A percentile compares a stretch with the other conserved stretches of the same genome.
phyloP scores from a whole-genome alignment of 2,113 vertebrate species.

The Megalops atlanticus region DNA sequence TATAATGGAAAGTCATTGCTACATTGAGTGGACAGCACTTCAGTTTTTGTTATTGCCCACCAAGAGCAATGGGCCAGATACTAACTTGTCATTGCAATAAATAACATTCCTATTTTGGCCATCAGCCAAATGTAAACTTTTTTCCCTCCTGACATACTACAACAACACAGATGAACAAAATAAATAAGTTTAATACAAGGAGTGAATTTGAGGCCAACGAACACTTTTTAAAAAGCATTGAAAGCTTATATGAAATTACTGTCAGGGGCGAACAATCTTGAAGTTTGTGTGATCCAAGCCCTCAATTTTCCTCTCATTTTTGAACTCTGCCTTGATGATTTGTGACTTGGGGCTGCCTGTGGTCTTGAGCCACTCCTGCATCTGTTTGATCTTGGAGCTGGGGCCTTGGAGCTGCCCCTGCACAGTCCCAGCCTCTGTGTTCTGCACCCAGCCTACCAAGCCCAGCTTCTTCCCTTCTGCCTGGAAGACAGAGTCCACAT shows the following conservation, averaged over 20 bases:
- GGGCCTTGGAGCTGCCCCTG: slow-evolving; percentile 85
- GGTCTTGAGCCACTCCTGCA: slow-evolving; percentile 86
- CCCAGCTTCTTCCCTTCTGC: slow-evolving; percentile 82
- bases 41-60: background rate
- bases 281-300: slow-evolving; percentile 79
- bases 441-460: slow-evolving; percentile 92
- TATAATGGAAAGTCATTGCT: background rate
- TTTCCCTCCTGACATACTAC: background rate
- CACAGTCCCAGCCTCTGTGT: slow-evolving; percentile 82
- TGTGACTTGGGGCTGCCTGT: slow-evolving; percentile 86
- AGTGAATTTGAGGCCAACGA: background rate
- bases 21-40: background rate
- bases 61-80: background rate
- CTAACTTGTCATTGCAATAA: background rate
- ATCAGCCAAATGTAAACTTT: background rate
- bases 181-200: background rate
- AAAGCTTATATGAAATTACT: background rate
- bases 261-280: slow-evolving; percentile 62
- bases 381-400: slow-evolving; percentile 68
- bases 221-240: background rate
- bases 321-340: slow-evolving; percentile 81
- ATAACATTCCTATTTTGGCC: background rate
- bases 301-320: slow-evolving; percentile 76
- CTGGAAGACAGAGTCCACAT: slow-evolving; percentile 61
- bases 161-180: background rate